Base-by-base conservation (phyloP, 2,797 vertebrate genomes). In the Sebastes alutus region DNA sequence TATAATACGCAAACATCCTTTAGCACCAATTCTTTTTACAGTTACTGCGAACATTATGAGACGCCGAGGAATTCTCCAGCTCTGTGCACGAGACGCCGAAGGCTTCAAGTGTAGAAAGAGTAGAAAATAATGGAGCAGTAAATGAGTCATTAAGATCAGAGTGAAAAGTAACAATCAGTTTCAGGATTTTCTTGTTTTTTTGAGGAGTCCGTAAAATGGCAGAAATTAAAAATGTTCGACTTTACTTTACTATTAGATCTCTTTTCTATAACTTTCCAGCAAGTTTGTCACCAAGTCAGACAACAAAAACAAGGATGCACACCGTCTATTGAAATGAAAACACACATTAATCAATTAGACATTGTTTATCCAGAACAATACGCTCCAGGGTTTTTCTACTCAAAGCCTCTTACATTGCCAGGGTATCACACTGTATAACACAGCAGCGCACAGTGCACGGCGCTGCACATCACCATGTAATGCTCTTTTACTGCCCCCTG, bases 401-500 rank as follows among this genome's bases (percentile, higher is more conserved):
- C 52, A 88, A 83, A 86, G 89, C 87, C 83, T 91, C 88, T 86
- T 78, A 86, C 18, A 14, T 3, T 18, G 46, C 66, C 70, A 29
- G 69, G 18, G 14, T 66, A 38, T 32, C 59, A 23, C 5, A n/a
- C 14, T 55, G 64, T 55, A 32, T 52, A 58, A 73, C 38, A 33
- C 66, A 68, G 69, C 71, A 6, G 75, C 29, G 13, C 73, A 38
- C 35, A 14, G 38, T 16, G 38, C 38, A 66, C 12, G 1, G 70
- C 8, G 32, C 55, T 23, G 70, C 63, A n/a, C 20, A 13, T 77
- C 0, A 59, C 6, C 64, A 62, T 68, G 78, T 46, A 22, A 66
- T 71, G 83, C 88, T 85, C 86, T 77, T 78, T 70, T 80, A 62
- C 81, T 80, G 85, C 85, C 80, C 87, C 84, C 85, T 90, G 77